Conservation (phyloP, 2,113 vertebrate species). For the Chaetodon trifascialis region DNA sequence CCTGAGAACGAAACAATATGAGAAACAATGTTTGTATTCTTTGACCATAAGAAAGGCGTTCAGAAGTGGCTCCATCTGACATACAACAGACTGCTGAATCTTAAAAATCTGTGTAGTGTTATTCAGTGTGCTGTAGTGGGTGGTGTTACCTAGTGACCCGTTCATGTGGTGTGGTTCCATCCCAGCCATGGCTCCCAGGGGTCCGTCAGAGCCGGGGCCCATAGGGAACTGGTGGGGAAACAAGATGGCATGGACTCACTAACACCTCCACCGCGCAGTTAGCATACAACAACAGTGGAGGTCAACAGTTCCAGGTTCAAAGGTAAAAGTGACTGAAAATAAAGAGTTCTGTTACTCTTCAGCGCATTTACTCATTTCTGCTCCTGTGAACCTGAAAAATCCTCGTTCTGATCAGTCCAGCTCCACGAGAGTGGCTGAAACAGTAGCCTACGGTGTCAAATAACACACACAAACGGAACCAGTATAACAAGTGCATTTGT, state of each 20-base stretch:
- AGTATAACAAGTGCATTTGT: conserved; percentile 25
- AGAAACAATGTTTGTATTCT: background rate
- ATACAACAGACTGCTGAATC: background rate
- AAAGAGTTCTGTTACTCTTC: background rate
- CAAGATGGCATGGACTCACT: conserved; percentile 26
- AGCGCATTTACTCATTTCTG: background rate
- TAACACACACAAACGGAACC: conserved; percentile 13
- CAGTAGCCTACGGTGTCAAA: conserved; percentile 17
- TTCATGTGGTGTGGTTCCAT: conserved; percentile 99
- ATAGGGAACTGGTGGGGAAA: conserved; percentile 90
- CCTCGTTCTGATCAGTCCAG: background rate
- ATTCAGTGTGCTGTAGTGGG: background rate
- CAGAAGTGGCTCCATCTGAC: background rate
- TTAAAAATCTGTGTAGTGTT: conserved; percentile 2
- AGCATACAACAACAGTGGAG: background rate
- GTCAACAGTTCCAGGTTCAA: background rate
- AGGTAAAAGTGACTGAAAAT: background rate
- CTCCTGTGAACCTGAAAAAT: background rate
- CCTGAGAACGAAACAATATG: conserved; percentile 80
- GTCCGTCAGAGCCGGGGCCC: conserved; percentile 97
- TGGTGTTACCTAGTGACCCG: conserved; percentile 85
- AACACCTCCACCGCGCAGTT: background rate
- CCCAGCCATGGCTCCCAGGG: conserved; percentile 98
- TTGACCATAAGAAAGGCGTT: background rate
- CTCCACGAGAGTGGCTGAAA: conserved; percentile 5